Evolutionary conservation across 2,888 invertebrate species (phyloP).

Genomic region (Bursaphelenchus okinawaensis): DNA sequence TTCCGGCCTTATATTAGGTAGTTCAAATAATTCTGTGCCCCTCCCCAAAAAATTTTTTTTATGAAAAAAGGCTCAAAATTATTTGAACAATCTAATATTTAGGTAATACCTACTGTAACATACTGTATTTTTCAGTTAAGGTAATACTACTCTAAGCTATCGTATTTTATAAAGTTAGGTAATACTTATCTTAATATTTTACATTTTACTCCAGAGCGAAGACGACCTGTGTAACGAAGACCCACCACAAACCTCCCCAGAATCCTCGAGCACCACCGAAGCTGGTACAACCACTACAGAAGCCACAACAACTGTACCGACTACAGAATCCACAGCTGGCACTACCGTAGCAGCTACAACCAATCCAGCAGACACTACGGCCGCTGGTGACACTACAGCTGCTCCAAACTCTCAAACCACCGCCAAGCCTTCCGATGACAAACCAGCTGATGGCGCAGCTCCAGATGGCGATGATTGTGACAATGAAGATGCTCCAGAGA

Average conservation of each 20-base stretch:
- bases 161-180: no score
- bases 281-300: not conserved
- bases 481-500: not conserved
- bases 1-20: no score
- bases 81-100: no score
- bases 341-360: not conserved
- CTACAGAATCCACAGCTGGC: not conserved
- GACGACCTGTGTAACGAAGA: not conserved
- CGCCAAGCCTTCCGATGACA: no score
- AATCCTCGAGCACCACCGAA: not conserved
- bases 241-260: not conserved
- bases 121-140: no score
- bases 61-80: no score
- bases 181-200: not conserved
- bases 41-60: no score
- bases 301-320: not conserved
- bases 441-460: not conserved
- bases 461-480: not conserved
- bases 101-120: no score
- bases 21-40: no score
- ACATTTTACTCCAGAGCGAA: not conserved
- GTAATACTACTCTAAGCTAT: no score
- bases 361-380: not conserved
- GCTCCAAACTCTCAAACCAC: no score
- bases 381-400: not conserved